These are phyloP conservation scores for Rhadina sibilatrix DNA, from an alignment of 2,113 vertebrate species.

Conservation along the genomic window DNA sequence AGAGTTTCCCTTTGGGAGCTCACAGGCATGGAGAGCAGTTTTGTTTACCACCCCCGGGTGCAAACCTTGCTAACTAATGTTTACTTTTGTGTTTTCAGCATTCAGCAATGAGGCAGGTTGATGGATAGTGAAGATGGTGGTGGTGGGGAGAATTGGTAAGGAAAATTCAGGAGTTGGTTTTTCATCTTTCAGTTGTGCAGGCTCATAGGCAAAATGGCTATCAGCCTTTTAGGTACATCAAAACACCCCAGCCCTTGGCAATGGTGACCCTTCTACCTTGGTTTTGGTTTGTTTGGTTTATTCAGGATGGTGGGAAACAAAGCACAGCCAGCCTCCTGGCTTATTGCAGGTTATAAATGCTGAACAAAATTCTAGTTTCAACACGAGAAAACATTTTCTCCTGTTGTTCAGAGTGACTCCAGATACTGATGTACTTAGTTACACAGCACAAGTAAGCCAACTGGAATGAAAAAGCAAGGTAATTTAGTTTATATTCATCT, in stretches of 20 bases:
- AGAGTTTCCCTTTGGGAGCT: neutral
- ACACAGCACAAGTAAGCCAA: neutral
- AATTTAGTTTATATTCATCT: slow-evolving; percentile 25
- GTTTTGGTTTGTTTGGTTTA: neutral
- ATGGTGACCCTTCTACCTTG: neutral
- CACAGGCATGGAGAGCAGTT: neutral
- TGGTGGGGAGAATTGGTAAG: neutral
- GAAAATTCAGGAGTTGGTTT: slow-evolving; percentile 27
- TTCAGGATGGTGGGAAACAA: neutral
- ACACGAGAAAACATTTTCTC: slow-evolving; percentile 2
- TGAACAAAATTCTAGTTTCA: neutral
- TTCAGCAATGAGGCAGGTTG: neutral
- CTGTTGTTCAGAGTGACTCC: slow-evolving; percentile 21
- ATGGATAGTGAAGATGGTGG: slow-evolving; percentile 1
- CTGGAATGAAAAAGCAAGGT: slow-evolving; percentile 15
- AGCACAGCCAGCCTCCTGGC: neutral
- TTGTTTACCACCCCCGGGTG: slow-evolving; percentile 36
- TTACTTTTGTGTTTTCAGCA: slow-evolving; percentile 49
- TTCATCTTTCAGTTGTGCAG: neutral
- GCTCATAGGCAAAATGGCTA: neutral
- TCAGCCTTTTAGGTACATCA: neutral
- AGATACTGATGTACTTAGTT: slow-evolving; percentile 21
- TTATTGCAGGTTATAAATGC: slow-evolving; percentile 1
- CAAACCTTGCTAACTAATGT: slow-evolving; percentile 17
- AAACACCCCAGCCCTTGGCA: neutral